Conservation (phyloP, 2,888 invertebrate species). For the Cylloceria caligata region DNA sequence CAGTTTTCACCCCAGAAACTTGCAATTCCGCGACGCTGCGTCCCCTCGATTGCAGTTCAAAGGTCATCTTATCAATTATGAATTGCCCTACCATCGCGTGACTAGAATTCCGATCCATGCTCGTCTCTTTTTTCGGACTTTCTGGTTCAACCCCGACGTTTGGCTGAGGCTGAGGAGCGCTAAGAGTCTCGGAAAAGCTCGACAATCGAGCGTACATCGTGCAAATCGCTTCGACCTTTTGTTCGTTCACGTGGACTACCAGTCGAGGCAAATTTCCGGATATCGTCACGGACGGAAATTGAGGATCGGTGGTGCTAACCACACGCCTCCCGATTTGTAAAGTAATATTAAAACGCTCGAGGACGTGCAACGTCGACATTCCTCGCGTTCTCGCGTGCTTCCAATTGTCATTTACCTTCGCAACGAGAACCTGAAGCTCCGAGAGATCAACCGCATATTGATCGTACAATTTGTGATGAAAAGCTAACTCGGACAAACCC, state of each 20-base stretch:
- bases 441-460: conserved; percentile 87
- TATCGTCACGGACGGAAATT: conserved; percentile 93
- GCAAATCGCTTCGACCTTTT: conserved; percentile 91
- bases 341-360: conserved; percentile 89
- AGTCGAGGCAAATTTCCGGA: conserved; percentile 95
- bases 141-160: conserved; percentile 75
- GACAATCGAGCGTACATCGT: conserved; percentile 86
- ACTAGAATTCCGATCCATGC: conserved; percentile 75
- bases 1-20: conserved; percentile 94
- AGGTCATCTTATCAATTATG: conserved; percentile 93
- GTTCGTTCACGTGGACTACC: conserved; percentile 95
- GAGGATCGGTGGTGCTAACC: conserved; percentile 93
- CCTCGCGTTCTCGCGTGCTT: conserved; percentile 94
- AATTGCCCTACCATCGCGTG: conserved; percentile 92
- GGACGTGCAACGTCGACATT: conserved; percentile 93
- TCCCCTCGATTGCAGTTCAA: conserved; percentile 92
- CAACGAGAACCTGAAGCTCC: conserved; percentile 91
- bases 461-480: conserved; percentile 91
- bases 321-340: conserved; percentile 92
- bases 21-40: conserved; percentile 97
- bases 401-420: conserved; percentile 95
- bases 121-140: conserved; percentile 80
- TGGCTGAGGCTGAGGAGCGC: conserved; percentile 65
- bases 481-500: conserved; percentile 85
- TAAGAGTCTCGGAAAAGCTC: conserved; percentile 74